phyloP scores from a whole-genome alignment of 30 jellyfish, hydroid and myxozoan genomes.

The Sanderia malayensis region DNA sequence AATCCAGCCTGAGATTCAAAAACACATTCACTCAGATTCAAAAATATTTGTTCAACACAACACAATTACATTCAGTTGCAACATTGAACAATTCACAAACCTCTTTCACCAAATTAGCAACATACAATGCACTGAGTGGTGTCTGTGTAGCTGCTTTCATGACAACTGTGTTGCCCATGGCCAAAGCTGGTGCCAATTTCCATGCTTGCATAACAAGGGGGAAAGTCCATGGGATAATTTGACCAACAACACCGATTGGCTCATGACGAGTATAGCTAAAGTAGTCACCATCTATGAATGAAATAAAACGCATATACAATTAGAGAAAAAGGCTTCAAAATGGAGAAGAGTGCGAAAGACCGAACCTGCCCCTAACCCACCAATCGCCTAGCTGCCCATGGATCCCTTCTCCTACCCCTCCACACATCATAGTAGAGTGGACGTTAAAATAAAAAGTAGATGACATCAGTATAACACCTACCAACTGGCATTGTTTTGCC shows the following conservation, averaged over 20 bases:
- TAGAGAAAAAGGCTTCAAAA: no score
- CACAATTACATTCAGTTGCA: no score
- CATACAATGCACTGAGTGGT: constrained; percentile 85
- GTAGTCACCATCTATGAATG: background rate
- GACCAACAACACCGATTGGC: constrained; percentile 96
- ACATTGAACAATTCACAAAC: constrained; percentile 21
- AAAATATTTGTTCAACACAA: background rate
- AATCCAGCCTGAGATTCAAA: constrained; percentile 81
- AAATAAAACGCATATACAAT: no score
- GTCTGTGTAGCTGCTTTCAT: constrained; percentile 96
- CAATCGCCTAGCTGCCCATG: no score
- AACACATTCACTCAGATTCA: background rate
- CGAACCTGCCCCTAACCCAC: no score
- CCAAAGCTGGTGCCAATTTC: constrained; percentile 93
- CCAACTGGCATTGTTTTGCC: constrained; percentile 85
- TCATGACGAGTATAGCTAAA: constrained; percentile 59
- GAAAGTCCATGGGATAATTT: constrained; percentile 96
- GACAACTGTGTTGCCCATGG: constrained; percentile 86
- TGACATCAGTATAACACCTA: background rate
- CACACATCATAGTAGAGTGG: no score
- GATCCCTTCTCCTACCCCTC: no score
- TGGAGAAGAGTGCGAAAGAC: no score
- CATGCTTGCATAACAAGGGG: constrained; percentile 95
- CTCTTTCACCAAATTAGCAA: constrained; percentile 75
- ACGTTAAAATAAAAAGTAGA: no score